Conservation (phyloP, 2,113 vertebrate genomes). For the Macquaria australasica region DNA sequence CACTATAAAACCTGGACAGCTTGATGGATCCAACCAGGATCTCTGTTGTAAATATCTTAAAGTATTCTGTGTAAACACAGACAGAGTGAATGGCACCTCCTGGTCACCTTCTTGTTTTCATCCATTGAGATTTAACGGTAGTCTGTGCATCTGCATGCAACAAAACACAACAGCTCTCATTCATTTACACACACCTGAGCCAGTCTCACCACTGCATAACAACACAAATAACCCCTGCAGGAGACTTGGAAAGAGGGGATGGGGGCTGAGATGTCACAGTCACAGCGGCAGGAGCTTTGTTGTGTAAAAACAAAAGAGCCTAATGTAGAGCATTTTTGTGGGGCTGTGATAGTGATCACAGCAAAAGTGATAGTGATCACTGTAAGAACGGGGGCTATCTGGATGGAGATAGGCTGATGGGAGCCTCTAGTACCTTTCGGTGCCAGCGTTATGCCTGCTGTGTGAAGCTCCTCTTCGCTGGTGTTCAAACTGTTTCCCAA, state of each 20-base stretch:
- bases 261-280: conserved; percentile 34
- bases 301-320: conserved; percentile 74
- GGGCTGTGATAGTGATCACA: conserved; percentile 64
- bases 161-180: conserved; percentile 28
- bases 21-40: conserved; percentile 24
- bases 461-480: conserved; percentile 86
- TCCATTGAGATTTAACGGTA: conserved; percentile 36
- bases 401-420: conserved; percentile 60
- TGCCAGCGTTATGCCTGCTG: conserved; percentile 73
- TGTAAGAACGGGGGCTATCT: conserved; percentile 59
- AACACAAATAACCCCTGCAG: conserved; percentile 57
- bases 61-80: conserved; percentile 3
- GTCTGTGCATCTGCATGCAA: conserved; percentile 25
- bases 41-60: conserved; percentile 16
- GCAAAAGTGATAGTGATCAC: conserved; percentile 68
- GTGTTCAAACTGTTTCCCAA: conserved; percentile 84
- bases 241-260: conserved; percentile 11
- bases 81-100: conserved; percentile 21
- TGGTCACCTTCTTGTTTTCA: conserved; percentile 30
- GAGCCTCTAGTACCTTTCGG: conserved; percentile 80
- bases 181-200: conserved; percentile 46
- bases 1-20: conserved; percentile 1
- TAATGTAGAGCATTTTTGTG: conserved; percentile 55
- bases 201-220: conserved; percentile 12
- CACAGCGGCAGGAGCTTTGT: conserved; percentile 62